Percentiles rank a stretch among this genome's conserved stretches.
These are phyloP conservation scores for Zaprionus taronus DNA, from an alignment of 1,140 invertebrate species.

Conservation along the genomic window DNA sequence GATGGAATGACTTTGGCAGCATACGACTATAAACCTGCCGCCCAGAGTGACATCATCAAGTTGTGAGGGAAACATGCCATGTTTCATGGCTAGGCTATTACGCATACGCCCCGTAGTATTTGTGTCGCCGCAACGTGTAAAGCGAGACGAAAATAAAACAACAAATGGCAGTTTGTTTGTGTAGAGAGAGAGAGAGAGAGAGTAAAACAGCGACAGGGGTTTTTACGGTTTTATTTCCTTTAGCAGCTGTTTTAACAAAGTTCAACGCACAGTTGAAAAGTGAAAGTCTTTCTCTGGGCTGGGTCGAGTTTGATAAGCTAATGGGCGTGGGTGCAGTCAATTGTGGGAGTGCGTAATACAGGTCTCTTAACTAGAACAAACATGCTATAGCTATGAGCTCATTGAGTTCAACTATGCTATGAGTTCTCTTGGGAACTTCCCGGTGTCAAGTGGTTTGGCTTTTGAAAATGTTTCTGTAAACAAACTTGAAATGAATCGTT, in stretches of 20 bases:
- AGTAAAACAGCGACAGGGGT: constrained; percentile 23
- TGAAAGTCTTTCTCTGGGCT: constrained; percentile 58
- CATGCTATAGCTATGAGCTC: constrained; percentile 57
- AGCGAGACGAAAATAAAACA: constrained; percentile 18
- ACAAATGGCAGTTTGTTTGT: not conserved
- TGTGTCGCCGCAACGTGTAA: constrained; percentile 45
- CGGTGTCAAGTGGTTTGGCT: not conserved
- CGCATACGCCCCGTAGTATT: constrained; percentile 59
- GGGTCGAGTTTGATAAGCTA: constrained; percentile 35
- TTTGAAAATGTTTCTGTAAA: not conserved
- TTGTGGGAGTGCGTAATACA: constrained; percentile 41
- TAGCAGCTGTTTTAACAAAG: constrained; percentile 42
- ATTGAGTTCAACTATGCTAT: constrained; percentile 21
- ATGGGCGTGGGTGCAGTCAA: constrained; percentile 20
- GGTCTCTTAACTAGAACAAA: constrained; percentile 6
- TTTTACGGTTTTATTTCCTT: constrained; percentile 50
- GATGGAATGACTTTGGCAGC: not conserved
- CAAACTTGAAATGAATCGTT: not conserved
- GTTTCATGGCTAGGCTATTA: constrained; percentile 36
- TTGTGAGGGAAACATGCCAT: constrained; percentile 32
- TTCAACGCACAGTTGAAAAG: constrained; percentile 61
- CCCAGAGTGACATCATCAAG: constrained; percentile 59
- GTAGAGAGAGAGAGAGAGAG: not conserved
- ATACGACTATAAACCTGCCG: constrained; percentile 32
- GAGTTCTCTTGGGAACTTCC: not conserved